phyloP scores from a whole-genome alignment of 2,797 vertebrate genomes.

The Hapalemur alaotrensis region DNA sequence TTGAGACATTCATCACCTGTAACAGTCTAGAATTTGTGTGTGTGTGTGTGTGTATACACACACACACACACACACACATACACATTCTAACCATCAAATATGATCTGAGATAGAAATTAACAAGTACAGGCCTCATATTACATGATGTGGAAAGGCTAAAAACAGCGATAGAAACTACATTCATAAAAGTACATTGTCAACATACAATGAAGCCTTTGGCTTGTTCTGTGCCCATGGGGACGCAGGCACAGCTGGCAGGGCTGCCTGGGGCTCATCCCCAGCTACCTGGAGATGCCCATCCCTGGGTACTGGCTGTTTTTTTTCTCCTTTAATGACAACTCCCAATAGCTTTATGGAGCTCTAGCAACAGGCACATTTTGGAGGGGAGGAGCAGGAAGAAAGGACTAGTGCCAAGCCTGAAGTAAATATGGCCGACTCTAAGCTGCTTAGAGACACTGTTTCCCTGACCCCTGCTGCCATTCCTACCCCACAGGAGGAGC shows the following conservation, averaged over 20 bases:
- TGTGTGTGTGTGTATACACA: conserved; percentile 26
- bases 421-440: conserved; percentile 74
- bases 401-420: conserved; percentile 76
- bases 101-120: conserved; percentile 93
- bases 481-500: background rate
- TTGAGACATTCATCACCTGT: conserved; percentile 86
- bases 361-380: conserved; percentile 77
- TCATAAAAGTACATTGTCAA: conserved; percentile 94
- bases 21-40: conserved; percentile 89
- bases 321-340: conserved; percentile 46
- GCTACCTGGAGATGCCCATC: conserved; percentile 64
- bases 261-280: conserved; percentile 61
- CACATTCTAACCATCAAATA: conserved; percentile 84
- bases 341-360: conserved; percentile 57
- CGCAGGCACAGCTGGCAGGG: conserved; percentile 70
- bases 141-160: conserved; percentile 89
- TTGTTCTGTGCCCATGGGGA: conserved; percentile 82
- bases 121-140: conserved; percentile 91
- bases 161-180: conserved; percentile 90
- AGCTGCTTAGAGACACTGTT: conserved; percentile 71
- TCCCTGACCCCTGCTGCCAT: conserved; percentile 23
- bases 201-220: conserved; percentile 86
- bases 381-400: conserved; percentile 69
- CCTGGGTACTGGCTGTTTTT: conserved; percentile 53
- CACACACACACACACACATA: too few species aligned